Percentiles rank a stretch among this genome's conserved stretches.
Evolutionary conservation across 2,797 vertebrate genomes (phyloP).

Genomic region (Eremophila alpestris): DNA sequence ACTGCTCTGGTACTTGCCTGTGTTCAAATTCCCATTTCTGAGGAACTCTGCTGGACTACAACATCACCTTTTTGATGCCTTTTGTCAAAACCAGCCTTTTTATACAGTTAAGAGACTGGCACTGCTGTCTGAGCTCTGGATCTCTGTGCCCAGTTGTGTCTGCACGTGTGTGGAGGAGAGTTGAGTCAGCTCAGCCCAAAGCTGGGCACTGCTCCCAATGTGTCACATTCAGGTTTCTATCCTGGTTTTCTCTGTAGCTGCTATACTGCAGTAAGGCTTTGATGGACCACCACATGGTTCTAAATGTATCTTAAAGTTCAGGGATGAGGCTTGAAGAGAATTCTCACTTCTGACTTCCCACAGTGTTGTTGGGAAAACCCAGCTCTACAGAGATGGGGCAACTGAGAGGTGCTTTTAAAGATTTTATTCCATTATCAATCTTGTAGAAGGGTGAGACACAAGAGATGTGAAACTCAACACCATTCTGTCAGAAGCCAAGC

Average conservation of each 20-base stretch:
- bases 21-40: background rate
- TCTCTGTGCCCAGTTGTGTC: background rate
- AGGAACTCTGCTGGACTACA: background rate
- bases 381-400: no score
- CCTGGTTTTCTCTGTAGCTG: background rate
- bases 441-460: no score
- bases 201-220: background rate
- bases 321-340: background rate
- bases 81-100: background rate
- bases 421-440: no score
- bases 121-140: background rate
- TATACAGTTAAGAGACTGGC: background rate
- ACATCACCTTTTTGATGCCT: background rate
- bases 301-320: background rate
- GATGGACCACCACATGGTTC: background rate
- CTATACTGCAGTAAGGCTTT: background rate
- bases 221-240: background rate
- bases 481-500: no score
- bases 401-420: no score
- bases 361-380: no score
- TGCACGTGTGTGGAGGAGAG: background rate
- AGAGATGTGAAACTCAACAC: no score
- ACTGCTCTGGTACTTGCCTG: fast-evolving
- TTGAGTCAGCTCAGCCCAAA: background rate
- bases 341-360: background rate